Base-by-base conservation (phyloP, 2,113 vertebrate genomes). In the Chascanopsetta lugubris region DNA sequence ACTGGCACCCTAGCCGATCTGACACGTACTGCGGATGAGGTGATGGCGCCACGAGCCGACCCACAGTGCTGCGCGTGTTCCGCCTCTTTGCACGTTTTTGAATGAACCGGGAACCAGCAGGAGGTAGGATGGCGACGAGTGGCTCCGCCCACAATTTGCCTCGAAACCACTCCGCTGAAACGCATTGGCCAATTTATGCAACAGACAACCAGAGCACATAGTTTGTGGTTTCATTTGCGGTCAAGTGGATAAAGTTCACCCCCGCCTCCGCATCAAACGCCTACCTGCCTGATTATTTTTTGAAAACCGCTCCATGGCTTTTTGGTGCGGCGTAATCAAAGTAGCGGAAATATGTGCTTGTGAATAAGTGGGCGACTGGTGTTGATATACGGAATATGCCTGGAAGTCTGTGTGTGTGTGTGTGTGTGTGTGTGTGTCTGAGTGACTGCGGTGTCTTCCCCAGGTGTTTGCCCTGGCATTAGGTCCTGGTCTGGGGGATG, bases 381-480 rank as follows among this genome's bases (percentile, higher is more conserved):
- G 36, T 49, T 12, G 54, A n/a, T 63, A 21, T 30, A 10, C 34
- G n/a, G 34, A n/a, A 29, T 36, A 21, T 56, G 38, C n/a, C 34
- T 65, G 50, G 27, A n/a, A 20, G 24, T 21, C 18, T 43, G 45
- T 65, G 55, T 20, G 4, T 59, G 13, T 58, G 12, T 40, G 15
- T 40, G 38, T 17, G 55, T 25, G 2, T 59, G 12, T 58, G 9
- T 38, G 26, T 21, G 22, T 43, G 45, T 64, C 55, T 25, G 4
- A 56, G 12, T 58, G 11, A 13, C 1, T 38, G 15, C 6, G 13
- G 45, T 64, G 47, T 58, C 45, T 68, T 25, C 81, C 75, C 75
- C 87, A 89, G 84, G 86, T 90, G 83, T 79, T 77, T 65, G 29
- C 74, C 75, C 75, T 72, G 80, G 77, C 79, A 42, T 76, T 65